Base-by-base conservation (phyloP, 2,113 vertebrate genomes). In the Gavialis gangeticus region DNA sequence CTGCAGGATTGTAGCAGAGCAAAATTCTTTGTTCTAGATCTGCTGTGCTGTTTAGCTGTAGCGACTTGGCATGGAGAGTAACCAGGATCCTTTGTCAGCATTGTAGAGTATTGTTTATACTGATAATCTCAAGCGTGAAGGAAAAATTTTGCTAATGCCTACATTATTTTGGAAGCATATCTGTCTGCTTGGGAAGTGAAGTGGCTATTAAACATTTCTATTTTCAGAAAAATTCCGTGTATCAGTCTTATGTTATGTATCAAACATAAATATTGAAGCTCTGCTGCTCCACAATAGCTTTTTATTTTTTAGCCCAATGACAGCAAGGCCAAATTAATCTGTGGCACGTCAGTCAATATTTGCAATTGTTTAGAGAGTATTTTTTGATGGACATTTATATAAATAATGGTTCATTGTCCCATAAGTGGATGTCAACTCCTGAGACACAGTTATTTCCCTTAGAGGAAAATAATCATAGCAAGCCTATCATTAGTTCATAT, bases 401-500 rank as follows among this genome's bases (percentile, higher is more conserved):
- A 96, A 96, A 97, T 95, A 96, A 64, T 75, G 79, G 91, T 88
- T 97, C 88, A 85, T 93, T 96, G 95, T 97, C 91, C 85, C 79
- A 94, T 95, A 95, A 97, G 94, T 94, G 94, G 90, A 96, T 96
- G 95, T 94, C 96, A 89, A 88, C 94, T 96, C 79, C 84, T 84
- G 90, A 90, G 82, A 96, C 88, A 94, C 64, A 46, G 19, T 87
- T 84, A 95, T 97, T 93, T 96, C 92, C 64, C 28, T 12, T 82
- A 62, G 67, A 66, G n/a, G 54, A 37, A 30, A 96, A 57, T 88
- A 94, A 95, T 95, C 87, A 58, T 11, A 56, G 87, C 91, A 97
- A 96, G 95, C 93, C 93, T 93, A 79, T 89, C 84, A 96, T 83
- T 56, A 82, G 77, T 88, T 62, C 67, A 62, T 19, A 37, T 21